Percentiles rank a stretch among this genome's conserved stretches.
Evolutionary conservation across 2,113 vertebrate species (phyloP).

Genomic region (Rafetus swinhoei): DNA sequence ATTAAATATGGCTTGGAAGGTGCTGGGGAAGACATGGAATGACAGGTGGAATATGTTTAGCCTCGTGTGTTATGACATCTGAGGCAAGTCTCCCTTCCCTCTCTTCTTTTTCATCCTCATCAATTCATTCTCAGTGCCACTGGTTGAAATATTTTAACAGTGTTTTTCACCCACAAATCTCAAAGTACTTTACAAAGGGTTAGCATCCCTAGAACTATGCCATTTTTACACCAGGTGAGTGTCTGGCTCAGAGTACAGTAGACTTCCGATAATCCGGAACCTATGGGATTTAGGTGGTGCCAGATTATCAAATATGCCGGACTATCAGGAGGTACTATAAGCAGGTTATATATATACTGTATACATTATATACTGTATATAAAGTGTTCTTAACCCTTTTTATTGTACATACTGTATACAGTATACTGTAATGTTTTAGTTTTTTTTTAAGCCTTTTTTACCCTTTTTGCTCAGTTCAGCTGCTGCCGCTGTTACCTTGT

Average conservation of each 20-base stretch:
- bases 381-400: no score
- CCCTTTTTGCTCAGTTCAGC: no score
- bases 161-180: not conserved
- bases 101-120: not conserved
- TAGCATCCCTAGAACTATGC: not conserved
- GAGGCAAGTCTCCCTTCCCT: not conserved
- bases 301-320: no score
- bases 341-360: no score
- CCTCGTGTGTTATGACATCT: not conserved
- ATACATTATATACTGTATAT: no score
- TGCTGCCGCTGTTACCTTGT: no score
- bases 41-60: not conserved
- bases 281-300: no score
- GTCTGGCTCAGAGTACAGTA: accelerated
- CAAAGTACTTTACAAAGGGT: not conserved
- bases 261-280: no score
- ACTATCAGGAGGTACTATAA: no score
- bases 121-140: not conserved
- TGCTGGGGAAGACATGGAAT: not conserved
- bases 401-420: no score
- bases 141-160: not conserved
- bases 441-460: no score
- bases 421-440: no score
- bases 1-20: not conserved
- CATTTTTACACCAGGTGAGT: not conserved